phyloP scores from a whole-genome alignment of 2,888 invertebrate genomes.

The Tetropium fuscum region DNA sequence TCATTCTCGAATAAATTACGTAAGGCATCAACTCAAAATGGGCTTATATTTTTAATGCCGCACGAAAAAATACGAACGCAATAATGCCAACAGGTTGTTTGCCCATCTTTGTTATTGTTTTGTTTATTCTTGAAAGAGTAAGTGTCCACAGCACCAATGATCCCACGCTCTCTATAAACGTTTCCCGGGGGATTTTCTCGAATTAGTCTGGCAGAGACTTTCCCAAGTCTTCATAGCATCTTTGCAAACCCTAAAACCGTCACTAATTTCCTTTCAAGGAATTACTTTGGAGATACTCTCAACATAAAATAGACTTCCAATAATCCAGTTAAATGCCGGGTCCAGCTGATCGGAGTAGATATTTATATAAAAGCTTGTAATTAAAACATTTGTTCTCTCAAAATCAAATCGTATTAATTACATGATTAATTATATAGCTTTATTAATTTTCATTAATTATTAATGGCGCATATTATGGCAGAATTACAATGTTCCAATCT shows the following conservation, averaged over 20 bases:
- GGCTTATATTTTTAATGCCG: background rate
- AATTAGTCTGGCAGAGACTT: background rate
- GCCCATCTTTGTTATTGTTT: slow-evolving; percentile 5
- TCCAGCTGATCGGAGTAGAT: too few species aligned
- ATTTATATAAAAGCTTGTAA: too few species aligned
- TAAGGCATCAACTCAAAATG: too few species aligned
- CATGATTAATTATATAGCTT: too few species aligned
- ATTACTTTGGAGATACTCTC: background rate
- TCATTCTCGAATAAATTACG: too few species aligned
- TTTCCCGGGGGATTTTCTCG: background rate
- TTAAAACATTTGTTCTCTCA: too few species aligned
- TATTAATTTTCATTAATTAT: too few species aligned
- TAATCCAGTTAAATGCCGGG: background rate
- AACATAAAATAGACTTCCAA: background rate
- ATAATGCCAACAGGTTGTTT: slow-evolving; percentile 6
- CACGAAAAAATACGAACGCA: background rate
- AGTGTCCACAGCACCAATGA: slow-evolving; percentile 1
- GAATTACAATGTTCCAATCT: too few species aligned
- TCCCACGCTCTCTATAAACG: slow-evolving; percentile 3
- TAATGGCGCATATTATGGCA: too few species aligned
- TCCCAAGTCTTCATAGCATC: background rate
- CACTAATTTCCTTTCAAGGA: slow-evolving; percentile 3
- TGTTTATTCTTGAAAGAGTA: slow-evolving; percentile 4
- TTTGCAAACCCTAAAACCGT: background rate
- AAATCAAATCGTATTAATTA: too few species aligned